Base-by-base conservation (phyloP, 2,888 invertebrate species). In the Portevinia maculata region DNA sequence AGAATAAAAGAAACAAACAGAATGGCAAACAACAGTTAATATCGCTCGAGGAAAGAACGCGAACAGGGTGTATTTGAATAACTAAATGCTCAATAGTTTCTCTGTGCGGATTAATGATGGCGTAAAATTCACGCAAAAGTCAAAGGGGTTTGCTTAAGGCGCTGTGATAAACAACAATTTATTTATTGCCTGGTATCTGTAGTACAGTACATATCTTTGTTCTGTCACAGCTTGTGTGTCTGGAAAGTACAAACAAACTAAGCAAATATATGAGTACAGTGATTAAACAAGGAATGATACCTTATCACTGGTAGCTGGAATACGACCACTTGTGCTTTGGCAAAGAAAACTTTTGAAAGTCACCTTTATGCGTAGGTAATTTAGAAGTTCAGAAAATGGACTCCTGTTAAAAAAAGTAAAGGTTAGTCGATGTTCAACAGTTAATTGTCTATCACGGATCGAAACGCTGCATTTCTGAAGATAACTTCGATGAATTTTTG, bases 21-120 rank as follows among this genome's bases (percentile, higher is more conserved):
- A 34, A 9, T 34, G 34, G n/a, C 3, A 11, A 44, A 21, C 44
- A 44, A 44, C 44, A 11, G 19, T 19, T 39, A 15, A 21, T 19
- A 44, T 19, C 8, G 19, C 44, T 34, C 24, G 15, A 39, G 11
- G 17, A 44, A 17, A 44, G 44, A 44, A 44, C 19, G 17, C 3
- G 17, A 11, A n/a, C 11, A 5, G 32, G 1, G 32, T 32, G 32
- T 1, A 39, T 13, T 5, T 7, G 39, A 6, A 39, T 39, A 13
- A 13, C 39, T 32, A 3, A 39, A 44, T 44, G 44, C 44, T 19
- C 19, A 19, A 44, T 19, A 44, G 44, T 44, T 44, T 19, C 19
- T 4, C 17, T 19, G 5, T 24, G 24, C 24, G 2, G 24, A 24
- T 5, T 24, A 24, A 7, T 15, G 39, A 13, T 39, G 39, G 39